phyloP scores from a whole-genome alignment of 2,113 vertebrate species.

The Pionites leucogaster region DNA sequence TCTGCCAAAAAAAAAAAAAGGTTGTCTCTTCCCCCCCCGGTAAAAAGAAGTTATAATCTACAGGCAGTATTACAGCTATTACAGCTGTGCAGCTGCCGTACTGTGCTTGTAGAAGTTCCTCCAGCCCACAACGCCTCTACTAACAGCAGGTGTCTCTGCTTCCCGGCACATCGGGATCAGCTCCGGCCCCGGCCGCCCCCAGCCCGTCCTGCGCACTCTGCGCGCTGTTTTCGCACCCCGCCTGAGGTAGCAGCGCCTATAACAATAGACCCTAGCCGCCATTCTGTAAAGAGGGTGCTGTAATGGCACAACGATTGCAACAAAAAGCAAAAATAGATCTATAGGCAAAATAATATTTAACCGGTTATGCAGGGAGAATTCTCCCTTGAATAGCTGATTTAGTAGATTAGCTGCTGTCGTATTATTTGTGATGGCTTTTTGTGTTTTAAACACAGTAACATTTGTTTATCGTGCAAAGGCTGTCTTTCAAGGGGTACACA shows the following conservation, averaged over 20 bases:
- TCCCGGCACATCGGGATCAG: background rate
- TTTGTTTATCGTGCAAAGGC: background rate
- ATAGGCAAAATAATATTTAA: background rate
- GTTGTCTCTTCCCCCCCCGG: no score
- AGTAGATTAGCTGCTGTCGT: background rate
- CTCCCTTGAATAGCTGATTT: background rate
- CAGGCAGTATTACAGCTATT: background rate
- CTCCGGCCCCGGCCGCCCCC: no score
- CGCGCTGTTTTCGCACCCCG: no score
- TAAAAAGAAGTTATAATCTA: background rate
- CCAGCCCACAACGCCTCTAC: no score
- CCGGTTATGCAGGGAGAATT: background rate
- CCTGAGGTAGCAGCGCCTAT: background rate
- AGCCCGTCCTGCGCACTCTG: no score
- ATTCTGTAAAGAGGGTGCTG: background rate
- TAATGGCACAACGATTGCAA: background rate
- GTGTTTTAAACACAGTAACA: background rate
- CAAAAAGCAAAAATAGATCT: background rate
- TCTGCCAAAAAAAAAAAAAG: no score
- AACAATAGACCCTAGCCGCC: fast-evolving
- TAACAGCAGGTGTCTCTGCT: slow-evolving; percentile 26
- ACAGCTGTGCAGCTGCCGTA: no score
- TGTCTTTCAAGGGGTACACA: background rate
- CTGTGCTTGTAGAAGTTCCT: no score
- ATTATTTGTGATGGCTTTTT: background rate